A percentile compares a stretch with the other conserved stretches of the same genome.
These are phyloP conservation scores for Diarsia dahlii DNA, from an alignment of 2,888 invertebrate species.

Conservation along the genomic window DNA sequence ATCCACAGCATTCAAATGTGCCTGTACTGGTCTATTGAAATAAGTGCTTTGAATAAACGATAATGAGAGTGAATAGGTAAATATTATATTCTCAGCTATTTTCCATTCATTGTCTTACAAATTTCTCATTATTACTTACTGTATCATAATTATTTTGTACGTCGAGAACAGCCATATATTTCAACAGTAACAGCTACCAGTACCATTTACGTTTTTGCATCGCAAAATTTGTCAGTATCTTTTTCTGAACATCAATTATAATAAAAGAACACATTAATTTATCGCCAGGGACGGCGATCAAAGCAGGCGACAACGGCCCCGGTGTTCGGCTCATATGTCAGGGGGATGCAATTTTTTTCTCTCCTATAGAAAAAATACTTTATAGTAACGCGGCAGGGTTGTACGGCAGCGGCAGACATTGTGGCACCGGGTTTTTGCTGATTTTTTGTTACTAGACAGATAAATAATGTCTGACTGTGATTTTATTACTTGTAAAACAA, in stretches of 20 bases:
- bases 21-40: no score
- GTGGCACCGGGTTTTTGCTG: conserved; percentile 83
- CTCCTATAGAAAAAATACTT: conserved; percentile 74
- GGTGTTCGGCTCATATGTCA: conserved; percentile 74
- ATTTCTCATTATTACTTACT: no score
- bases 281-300: conserved; percentile 75
- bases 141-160: not conserved
- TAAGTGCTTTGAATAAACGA: no score
- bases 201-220: conserved; percentile 27
- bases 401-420: conserved; percentile 78
- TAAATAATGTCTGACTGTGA: conserved; percentile 47
- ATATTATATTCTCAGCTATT: no score
- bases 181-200: not conserved
- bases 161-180: not conserved
- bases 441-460: conserved; percentile 54
- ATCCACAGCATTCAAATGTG: no score
- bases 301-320: conserved; percentile 80
- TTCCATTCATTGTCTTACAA: no score
- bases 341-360: conserved; percentile 76
- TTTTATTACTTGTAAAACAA: conserved; percentile 55
- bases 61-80: no score
- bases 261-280: conserved; percentile 73
- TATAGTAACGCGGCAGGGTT: conserved; percentile 74
- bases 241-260: conserved; percentile 56
- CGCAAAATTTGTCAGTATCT: conserved; percentile 48